Conservation (phyloP, 2,888 invertebrate species). For the Troglohyphantes excavatus region DNA sequence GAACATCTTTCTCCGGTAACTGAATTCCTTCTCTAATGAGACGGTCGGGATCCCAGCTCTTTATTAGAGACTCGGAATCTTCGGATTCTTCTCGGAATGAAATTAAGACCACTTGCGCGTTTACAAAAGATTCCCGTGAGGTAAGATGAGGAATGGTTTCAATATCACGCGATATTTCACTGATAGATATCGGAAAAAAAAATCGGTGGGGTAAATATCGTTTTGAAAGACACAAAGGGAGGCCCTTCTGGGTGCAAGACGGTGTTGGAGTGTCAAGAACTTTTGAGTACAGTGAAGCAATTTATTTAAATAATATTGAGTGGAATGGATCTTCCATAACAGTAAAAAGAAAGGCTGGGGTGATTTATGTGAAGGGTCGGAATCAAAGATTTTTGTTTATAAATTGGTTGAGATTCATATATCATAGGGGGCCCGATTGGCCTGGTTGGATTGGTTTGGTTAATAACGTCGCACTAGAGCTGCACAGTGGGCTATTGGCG, state of each 20-base stretch:
- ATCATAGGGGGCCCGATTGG: too few species aligned
- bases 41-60: conserved; percentile 30
- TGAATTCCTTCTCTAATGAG: conserved; percentile 42
- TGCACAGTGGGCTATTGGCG: too few species aligned
- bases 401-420: too few species aligned
- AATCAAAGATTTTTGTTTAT: too few species aligned
- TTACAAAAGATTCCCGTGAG: conserved; percentile 49
- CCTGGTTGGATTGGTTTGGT: too few species aligned
- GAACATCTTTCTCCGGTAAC: conserved; percentile 18
- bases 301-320: background rate
- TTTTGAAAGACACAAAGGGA: background rate
- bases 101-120: conserved; percentile 57
- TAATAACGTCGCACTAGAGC: too few species aligned
- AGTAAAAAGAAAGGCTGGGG: too few species aligned
- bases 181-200: background rate
- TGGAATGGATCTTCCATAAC: background rate
- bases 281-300: background rate
- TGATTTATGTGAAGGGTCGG: too few species aligned
- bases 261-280: background rate
- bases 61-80: conserved; percentile 38
- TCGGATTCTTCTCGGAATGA: conserved; percentile 37
- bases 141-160: conserved; percentile 30
- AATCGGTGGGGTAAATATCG: background rate
- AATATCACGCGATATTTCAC: conserved; percentile 27
- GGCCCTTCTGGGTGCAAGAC: background rate